Conservation (phyloP, 2,113 vertebrate genomes). For the Leiothrix lutea region DNA sequence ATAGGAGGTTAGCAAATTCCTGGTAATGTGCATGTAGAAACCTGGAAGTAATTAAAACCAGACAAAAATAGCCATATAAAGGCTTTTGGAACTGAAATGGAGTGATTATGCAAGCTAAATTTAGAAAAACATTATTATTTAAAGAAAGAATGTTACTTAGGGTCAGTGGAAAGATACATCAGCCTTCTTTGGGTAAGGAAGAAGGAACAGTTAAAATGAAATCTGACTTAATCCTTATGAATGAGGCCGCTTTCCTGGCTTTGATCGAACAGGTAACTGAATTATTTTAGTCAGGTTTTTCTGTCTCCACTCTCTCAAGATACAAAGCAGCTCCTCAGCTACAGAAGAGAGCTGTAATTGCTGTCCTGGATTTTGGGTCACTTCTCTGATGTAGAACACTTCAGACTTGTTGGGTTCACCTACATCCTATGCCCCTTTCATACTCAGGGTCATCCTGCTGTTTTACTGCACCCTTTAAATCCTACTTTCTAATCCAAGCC, state of each 20-base stretch:
- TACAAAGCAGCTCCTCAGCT: not conserved
- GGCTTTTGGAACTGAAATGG: not conserved
- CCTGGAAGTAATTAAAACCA: not conserved
- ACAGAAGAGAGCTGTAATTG: not conserved
- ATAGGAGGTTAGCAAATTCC: not conserved
- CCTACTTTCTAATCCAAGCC: not conserved
- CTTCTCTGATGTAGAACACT: not conserved
- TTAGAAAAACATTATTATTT: not conserved
- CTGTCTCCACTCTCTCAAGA: not conserved
- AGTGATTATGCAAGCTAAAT: not conserved
- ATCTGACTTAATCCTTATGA: not conserved
- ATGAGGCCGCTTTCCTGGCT: not conserved
- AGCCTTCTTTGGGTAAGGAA: not conserved
- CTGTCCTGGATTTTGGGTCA: not conserved
- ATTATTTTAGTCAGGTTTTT: not conserved
- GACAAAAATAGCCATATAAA: not conserved
- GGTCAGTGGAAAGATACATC: not conserved
- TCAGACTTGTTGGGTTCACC: rapidly evolving
- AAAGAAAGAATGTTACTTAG: not conserved
- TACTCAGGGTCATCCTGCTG: not conserved
- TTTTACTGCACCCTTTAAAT: not conserved
- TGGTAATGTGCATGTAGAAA: not conserved
- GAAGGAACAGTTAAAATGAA: not conserved
- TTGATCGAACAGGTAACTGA: not conserved
- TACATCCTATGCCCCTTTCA: not conserved